These are phyloP conservation scores for Gonocerus acuteangulatus DNA, from an alignment of 2,888 invertebrate genomes.

Conservation along the genomic window DNA sequence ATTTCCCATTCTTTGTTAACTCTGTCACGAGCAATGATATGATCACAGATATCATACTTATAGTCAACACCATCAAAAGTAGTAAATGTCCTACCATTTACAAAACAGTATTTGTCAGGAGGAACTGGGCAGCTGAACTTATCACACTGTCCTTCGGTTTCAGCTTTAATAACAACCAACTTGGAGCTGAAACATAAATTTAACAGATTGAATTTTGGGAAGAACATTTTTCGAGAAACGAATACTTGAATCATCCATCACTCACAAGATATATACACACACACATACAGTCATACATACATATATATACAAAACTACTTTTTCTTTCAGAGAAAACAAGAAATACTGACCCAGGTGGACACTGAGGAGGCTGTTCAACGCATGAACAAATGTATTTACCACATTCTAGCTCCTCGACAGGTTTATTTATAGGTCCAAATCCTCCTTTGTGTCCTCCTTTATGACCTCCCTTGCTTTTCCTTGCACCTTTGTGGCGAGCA, in stretches of 20 bases:
- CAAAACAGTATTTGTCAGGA: conserved; percentile 59
- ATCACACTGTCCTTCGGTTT: conserved; percentile 31
- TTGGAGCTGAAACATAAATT: conserved; percentile 1
- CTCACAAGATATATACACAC: no score
- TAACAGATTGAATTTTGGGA: background rate
- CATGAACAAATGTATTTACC: conserved; percentile 35
- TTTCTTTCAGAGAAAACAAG: no score
- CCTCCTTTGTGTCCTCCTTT: conserved; percentile 18
- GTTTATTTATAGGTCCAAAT: background rate
- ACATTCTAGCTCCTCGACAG: conserved; percentile 25
- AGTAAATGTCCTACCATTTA: conserved; percentile 67
- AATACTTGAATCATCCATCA: background rate
- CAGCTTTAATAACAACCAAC: conserved; percentile 12
- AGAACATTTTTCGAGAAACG: background rate
- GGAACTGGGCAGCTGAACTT: conserved; percentile 49
- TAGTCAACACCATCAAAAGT: conserved; percentile 74
- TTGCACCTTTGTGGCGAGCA: conserved; percentile 1
- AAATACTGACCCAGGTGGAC: conserved; percentile 22
- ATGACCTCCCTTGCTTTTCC: background rate
- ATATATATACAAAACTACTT: no score
- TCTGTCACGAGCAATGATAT: conserved; percentile 65
- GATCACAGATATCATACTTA: conserved; percentile 74
- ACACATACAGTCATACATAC: no score
- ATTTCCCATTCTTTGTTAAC: conserved; percentile 61
- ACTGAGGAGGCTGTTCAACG: conserved; percentile 19